A percentile compares a stretch with the other conserved stretches of the same genome.
Evolutionary conservation across 2,113 vertebrate genomes (phyloP).

Genomic region (Pycnonotus jocosus): DNA sequence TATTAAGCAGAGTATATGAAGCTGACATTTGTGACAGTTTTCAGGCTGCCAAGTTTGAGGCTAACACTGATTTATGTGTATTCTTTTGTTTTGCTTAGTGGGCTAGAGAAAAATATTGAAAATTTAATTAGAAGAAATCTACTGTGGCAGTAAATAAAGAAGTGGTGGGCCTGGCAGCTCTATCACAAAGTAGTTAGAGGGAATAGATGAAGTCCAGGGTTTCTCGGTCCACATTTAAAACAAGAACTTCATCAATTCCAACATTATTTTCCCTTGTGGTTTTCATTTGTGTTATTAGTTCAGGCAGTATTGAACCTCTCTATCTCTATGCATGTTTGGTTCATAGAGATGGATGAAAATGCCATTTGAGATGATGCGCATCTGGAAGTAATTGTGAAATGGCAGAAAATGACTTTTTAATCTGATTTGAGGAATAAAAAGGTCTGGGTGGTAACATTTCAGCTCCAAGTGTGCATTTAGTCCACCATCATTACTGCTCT

Average conservation of each 20-base stretch:
- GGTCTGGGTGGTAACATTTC: slow-evolving; percentile 40
- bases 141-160: not conserved
- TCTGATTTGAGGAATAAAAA: slow-evolving; percentile 60
- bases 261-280: slow-evolving; percentile 13
- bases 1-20: not conserved
- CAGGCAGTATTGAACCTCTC: not conserved
- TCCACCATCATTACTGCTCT: not conserved
- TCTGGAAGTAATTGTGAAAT: slow-evolving; percentile 64
- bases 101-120: not conserved
- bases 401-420: slow-evolving; percentile 59
- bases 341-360: slow-evolving; percentile 58
- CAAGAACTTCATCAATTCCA: not conserved
- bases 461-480: slow-evolving; percentile 32
- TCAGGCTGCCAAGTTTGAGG: slow-evolving; percentile 6
- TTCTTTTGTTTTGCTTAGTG: not conserved
- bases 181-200: not conserved
- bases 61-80: not conserved
- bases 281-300: slow-evolving; percentile 35
- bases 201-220: not conserved
- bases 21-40: slow-evolving; percentile 15
- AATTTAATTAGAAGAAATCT: slow-evolving; percentile 14
- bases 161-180: not conserved
- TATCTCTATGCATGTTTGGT: not conserved
- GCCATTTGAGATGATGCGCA: slow-evolving; percentile 41
- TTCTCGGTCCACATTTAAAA: not conserved